Evolutionary conservation across 2,113 vertebrate species (phyloP), one percentile per base, ranked within the genome.

Genomic region (Romanogobio albipinnatus): DNA sequence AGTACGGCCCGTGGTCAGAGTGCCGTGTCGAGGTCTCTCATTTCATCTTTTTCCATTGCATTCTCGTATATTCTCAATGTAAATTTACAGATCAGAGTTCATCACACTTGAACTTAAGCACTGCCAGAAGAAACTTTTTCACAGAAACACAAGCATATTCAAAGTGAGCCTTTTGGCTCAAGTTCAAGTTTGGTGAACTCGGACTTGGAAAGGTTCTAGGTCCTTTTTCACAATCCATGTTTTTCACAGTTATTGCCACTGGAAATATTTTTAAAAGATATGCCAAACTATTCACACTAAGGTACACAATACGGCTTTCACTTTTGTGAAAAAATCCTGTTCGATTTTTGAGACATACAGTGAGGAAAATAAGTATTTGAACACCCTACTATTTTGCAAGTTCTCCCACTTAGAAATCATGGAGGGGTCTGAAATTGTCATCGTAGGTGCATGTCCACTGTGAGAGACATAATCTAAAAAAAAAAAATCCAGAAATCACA

Each of bases 1-100:
- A 96, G 45, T 99, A 99, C 26, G 94, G 97, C 86, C 90, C 92
- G 62, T 99, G 98, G 98, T 97, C 96, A 24, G 92, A 95, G n/a
- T 99, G 98, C 90, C 94, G 93, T 87, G 96, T 99, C 36, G 96
- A 99, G 97, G 98, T 99, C 29, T 51, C 22, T 17, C 66, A 4
- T 81, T 39, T 76, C 29, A 56, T 22, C 53, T 36, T 71, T 77
- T 2, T 53, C 36, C 36, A 15, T 36, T 45, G 19, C 36, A 56
- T 80, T 78, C 47, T 26, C 3, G 39, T 9, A 51, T 24, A 14
- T 14, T 15, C 33, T 39, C 22, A 58, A 33, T 39, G 51, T 59
- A n/a, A 43, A 33, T 76, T 39, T 14, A 59, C 5, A 43, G 9
- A 24, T n/a, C 26, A 29, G 15, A 33, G 47, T 17, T 51, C 47